Percentiles rank a stretch among this genome's conserved stretches.
These are phyloP conservation scores for Chelonus formosanus DNA, from an alignment of 2,888 invertebrate genomes.

Conservation along the genomic window DNA sequence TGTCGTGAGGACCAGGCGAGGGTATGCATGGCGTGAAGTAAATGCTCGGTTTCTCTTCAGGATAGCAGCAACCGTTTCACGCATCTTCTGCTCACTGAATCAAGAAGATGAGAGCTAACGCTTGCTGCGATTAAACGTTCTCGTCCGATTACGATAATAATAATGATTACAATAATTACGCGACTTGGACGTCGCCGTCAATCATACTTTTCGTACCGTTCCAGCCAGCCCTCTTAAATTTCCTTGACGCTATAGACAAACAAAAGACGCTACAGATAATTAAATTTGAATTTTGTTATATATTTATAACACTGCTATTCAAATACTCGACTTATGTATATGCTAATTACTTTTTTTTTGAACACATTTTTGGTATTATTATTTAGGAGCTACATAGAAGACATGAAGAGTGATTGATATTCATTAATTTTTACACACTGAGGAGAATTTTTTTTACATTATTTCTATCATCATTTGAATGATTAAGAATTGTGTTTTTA, in stretches of 20 bases:
- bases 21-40: slow-evolving; percentile 13
- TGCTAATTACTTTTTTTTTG: too few species aligned
- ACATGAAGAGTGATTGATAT: too few species aligned
- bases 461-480: too few species aligned
- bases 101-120: slow-evolving; percentile 19
- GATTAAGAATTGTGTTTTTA: too few species aligned
- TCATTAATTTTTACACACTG: too few species aligned
- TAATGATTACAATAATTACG: slow-evolving; percentile 38
- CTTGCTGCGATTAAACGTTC: slow-evolving; percentile 27
- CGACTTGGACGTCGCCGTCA: slow-evolving; percentile 29
- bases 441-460: too few species aligned
- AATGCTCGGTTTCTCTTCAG: slow-evolving; percentile 10
- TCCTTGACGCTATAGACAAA: slow-evolving; percentile 1
- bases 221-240: slow-evolving; percentile 1
- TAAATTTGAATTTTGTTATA: slow-evolving; percentile 13
- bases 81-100: slow-evolving; percentile 17
- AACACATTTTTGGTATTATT: too few species aligned
- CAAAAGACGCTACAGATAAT: slow-evolving; percentile 1
- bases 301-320: too few species aligned
- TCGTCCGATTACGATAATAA: slow-evolving; percentile 37
- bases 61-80: slow-evolving; percentile 20
- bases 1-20: slow-evolving; percentile 11
- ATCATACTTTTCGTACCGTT: slow-evolving; percentile 32
- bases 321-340: too few species aligned
- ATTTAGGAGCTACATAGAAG: too few species aligned